phyloP scores from a whole-genome alignment of 2,888 invertebrate genomes.

The Seladonia tumulorum region DNA sequence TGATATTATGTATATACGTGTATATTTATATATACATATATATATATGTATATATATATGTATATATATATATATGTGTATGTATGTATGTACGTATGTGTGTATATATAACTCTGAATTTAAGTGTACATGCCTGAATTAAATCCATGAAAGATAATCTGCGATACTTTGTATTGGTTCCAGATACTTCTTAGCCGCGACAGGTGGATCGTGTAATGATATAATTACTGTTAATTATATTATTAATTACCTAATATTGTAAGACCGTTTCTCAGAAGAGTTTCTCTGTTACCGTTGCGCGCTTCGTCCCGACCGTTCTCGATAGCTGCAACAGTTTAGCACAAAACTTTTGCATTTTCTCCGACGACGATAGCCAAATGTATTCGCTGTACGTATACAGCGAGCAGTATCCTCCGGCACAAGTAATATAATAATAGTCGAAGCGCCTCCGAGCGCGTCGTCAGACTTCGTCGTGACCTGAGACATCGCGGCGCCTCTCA shows the following conservation, averaged over 20 bases:
- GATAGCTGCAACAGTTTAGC: conserved; percentile 14
- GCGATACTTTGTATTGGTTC: conserved; percentile 46
- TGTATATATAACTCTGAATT: conserved; percentile 49
- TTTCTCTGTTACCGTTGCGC: conserved; percentile 29
- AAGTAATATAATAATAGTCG: neutral
- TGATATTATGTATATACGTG: conserved; percentile 64
- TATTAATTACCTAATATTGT: conserved; percentile 27
- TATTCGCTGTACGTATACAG: neutral
- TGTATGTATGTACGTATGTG: neutral
- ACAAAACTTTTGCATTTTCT: conserved; percentile 27
- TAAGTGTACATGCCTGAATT: conserved; percentile 59
- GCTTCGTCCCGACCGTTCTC: conserved; percentile 26
- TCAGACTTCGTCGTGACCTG: neutral
- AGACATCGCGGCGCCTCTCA: neutral
- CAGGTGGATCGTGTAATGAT: conserved; percentile 54
- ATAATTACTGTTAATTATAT: conserved; percentile 47
- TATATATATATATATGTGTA: conserved; percentile 45
- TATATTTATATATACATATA: conserved; percentile 47
- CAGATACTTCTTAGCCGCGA: conserved; percentile 37
- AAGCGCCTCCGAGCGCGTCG: no score
- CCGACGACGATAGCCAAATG: neutral
- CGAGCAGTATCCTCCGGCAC: neutral
- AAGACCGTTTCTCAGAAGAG: conserved; percentile 39
- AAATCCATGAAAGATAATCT: conserved; percentile 60
- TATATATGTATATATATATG: conserved; percentile 28